Percentiles rank a stretch among this genome's conserved stretches.
Evolutionary conservation across 2,888 invertebrate species (phyloP).

Genomic region (Rhabditoides inermis): DNA sequence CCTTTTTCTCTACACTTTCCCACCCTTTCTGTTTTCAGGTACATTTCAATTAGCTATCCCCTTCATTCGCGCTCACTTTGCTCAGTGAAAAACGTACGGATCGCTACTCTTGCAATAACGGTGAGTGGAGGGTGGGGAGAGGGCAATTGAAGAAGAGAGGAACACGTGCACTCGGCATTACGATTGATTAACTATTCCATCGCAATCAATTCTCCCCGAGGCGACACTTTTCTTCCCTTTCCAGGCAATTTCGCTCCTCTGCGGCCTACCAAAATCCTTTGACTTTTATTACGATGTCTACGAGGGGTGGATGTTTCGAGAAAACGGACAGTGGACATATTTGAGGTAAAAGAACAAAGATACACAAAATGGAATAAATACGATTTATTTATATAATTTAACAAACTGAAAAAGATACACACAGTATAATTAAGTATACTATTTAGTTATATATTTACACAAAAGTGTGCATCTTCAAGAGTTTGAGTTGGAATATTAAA

Average conservation of each 20-base stretch:
- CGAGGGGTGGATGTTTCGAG: conserved; percentile 60
- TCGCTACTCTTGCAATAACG: conserved; percentile 70
- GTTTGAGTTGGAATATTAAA: no score
- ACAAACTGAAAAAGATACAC: no score
- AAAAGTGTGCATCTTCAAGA: no score
- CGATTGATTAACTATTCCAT: no score
- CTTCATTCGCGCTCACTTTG: conserved; percentile 73
- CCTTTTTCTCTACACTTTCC: background rate
- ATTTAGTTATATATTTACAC: no score
- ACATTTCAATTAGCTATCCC: conserved; percentile 88
- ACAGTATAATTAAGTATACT: no score
- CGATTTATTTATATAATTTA: no score
- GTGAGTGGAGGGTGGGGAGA: conserved; percentile 52
- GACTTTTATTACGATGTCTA: conserved; percentile 65
- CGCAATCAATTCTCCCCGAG: no score
- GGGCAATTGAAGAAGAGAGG: no score
- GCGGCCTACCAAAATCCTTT: conserved; percentile 75
- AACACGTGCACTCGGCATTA: no score
- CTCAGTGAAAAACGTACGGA: conserved; percentile 61
- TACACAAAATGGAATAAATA: background rate
- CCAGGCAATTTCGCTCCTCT: conserved; percentile 65
- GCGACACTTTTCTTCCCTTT: no score
- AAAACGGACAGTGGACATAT: conserved; percentile 26
- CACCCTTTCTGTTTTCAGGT: conserved; percentile 53
- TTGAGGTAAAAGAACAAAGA: conserved; percentile 14